Conservation (phyloP, 2,888 invertebrate genomes). For the Erynnis tages region DNA sequence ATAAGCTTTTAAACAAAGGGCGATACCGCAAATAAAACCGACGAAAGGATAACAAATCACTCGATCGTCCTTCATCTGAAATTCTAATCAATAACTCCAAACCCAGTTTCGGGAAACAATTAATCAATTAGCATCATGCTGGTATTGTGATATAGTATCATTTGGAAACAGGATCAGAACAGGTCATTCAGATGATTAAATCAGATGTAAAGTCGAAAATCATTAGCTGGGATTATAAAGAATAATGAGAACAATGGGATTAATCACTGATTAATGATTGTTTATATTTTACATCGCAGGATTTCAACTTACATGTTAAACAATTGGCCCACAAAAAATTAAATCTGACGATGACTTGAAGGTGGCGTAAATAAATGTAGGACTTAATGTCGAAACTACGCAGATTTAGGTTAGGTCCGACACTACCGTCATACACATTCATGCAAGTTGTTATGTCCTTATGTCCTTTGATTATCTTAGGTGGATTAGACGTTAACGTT, state of each 20-base stretch:
- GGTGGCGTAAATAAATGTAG: too few relatives aligned
- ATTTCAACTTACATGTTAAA: too few relatives aligned
- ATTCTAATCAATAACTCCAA: constrained; percentile 33
- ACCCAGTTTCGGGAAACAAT: constrained; percentile 41
- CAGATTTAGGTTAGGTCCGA: too few relatives aligned
- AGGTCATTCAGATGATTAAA: constrained; percentile 53
- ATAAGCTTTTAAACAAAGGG: too few relatives aligned
- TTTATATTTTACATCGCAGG: too few relatives aligned
- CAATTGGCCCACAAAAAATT: too few relatives aligned
- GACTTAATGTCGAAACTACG: too few relatives aligned
- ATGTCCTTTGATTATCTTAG: too few relatives aligned
- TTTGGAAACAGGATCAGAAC: constrained; percentile 56
- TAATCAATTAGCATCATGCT: constrained; percentile 61
- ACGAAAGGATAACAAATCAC: constrained; percentile 18
- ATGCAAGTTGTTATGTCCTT: too few relatives aligned
- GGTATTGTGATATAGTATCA: constrained; percentile 44
- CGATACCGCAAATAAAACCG: not conserved
- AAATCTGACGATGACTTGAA: too few relatives aligned
- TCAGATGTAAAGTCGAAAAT: constrained; percentile 39
- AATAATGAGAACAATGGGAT: constrained; percentile 41
- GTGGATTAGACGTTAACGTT: too few relatives aligned
- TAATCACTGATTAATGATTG: constrained; percentile 39
- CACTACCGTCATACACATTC: too few relatives aligned
- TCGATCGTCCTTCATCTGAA: constrained; percentile 4
- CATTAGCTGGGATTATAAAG: constrained; percentile 52